Base-by-base conservation (phyloP, 2,888 invertebrate genomes). In the Amblyjoppa proteus region DNA sequence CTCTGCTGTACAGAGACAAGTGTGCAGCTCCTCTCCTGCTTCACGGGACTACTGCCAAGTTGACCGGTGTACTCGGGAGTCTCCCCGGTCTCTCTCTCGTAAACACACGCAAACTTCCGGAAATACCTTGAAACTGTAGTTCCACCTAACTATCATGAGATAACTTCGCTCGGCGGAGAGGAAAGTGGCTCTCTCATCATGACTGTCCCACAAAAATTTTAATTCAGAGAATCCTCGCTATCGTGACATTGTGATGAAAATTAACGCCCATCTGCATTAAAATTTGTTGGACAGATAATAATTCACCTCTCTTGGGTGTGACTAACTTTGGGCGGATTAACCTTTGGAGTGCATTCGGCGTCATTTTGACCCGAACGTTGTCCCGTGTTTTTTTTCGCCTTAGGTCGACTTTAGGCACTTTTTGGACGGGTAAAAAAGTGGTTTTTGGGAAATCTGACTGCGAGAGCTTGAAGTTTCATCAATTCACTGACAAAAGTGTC, bases 91-190 rank as follows among this genome's bases (percentile, higher is more conserved):
- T 74, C 75, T 77, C 69, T 85, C 80, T 79, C 84, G 68, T 51
- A 79, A 79, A 77, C 77, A 84, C 71, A 68, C 76, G 51, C 49
- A 56, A 78, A 83, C 86, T 81, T 86, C 83, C 86, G 86, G 83
- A 81, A 86, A 86, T 86, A 86, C 86, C 80, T 83, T 77, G 74
- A 81, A 81, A 83, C 81, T 83, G 61, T 34, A 51, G 75, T 74
- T 51, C 56, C 49, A 81, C 56, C 11, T 11, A 77, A 81, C 85
- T 83, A 69, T 77, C 61, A 45, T 64, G 77, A 81, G 75, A 86
- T 83, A 83, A 80, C 83, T 82, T 58, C 85, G 82, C 85, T 85
- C 70, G 76, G 25, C 51, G 51, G 28, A 20, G 51, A 53, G 49
- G 53, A 83, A 74, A 83, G 45, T 38, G 61, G 56, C 66, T 68